Evolutionary conservation across 1,140 invertebrate genomes (phyloP).

Genomic region (Hylyphantes graminicola): DNA sequence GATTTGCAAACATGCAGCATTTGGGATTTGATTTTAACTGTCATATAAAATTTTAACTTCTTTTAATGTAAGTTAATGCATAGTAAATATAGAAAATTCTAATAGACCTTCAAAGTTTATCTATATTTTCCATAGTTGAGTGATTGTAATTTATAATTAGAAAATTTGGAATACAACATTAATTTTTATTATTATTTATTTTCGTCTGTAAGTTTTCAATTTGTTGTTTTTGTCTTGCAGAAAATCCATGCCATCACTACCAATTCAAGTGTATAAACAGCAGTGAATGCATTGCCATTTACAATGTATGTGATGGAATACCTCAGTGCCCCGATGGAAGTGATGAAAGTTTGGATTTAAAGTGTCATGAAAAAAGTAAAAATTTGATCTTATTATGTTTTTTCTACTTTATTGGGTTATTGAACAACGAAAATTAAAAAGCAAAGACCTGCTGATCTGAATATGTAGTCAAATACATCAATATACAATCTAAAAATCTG

Average conservation of each 20-base stretch:
- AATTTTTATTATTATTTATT: not conserved
- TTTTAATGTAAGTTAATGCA: too few species aligned
- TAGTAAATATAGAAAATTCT: too few species aligned
- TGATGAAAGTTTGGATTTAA: conserved; percentile 85
- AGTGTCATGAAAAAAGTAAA: conserved; percentile 72
- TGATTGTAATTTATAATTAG: too few species aligned
- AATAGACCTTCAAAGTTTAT: too few species aligned
- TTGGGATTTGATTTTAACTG: too few species aligned
- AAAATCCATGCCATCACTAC: conserved; percentile 70
- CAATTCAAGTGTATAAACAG: conserved; percentile 88
- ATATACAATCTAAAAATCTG: too few species aligned
- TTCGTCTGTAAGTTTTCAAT: not conserved
- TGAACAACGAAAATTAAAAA: not conserved
- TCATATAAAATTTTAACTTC: too few species aligned
- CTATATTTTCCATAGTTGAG: too few species aligned
- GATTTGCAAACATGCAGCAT: too few species aligned
- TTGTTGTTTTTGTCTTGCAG: conserved; percentile 11
- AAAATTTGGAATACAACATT: too few species aligned
- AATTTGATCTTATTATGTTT: too few species aligned
- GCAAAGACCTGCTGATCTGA: not conserved
- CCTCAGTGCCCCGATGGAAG: conserved; percentile 92
- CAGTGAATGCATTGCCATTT: conserved; percentile 92
- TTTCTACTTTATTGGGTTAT: not conserved
- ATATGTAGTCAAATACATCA: not conserved
- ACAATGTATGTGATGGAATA: conserved; percentile 95